Conservation (phyloP, 2,888 invertebrate species). For the Aphidius colemani region DNA sequence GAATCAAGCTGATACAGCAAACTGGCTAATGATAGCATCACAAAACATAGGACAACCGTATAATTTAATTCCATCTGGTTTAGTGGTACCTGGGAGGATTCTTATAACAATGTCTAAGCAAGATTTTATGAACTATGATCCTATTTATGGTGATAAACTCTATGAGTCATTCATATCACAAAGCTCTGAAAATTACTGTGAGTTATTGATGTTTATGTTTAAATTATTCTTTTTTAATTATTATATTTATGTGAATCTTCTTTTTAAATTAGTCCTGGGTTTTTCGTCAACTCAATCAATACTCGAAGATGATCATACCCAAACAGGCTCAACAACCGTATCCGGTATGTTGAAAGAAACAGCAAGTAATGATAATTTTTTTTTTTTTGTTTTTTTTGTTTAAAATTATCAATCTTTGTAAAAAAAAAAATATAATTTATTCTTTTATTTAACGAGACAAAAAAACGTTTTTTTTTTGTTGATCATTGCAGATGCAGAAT, state of each 20-base stretch:
- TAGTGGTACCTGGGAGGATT: slow-evolving; percentile 50
- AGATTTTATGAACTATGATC: slow-evolving; percentile 51
- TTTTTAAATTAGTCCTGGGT: slow-evolving; percentile 38
- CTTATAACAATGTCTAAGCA: slow-evolving; percentile 45
- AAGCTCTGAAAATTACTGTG: slow-evolving; percentile 43
- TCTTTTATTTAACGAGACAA: not conserved
- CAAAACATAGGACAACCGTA: slow-evolving; percentile 49
- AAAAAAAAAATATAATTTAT: not conserved
- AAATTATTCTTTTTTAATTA: not conserved
- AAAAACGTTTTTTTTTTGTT: not conserved
- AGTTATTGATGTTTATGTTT: slow-evolving; percentile 29
- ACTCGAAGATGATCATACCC: slow-evolving; percentile 41
- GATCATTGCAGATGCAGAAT: slow-evolving; percentile 49
- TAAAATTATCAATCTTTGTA: not conserved
- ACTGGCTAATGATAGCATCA: slow-evolving; percentile 61
- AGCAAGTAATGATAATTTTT: not conserved
- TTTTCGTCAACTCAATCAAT: slow-evolving; percentile 31
- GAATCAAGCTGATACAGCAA: slow-evolving; percentile 65
- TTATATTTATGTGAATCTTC: not conserved
- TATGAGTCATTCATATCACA: slow-evolving; percentile 52
- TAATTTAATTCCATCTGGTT: slow-evolving; percentile 49
- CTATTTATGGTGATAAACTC: slow-evolving; percentile 48
- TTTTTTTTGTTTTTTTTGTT: not conserved
- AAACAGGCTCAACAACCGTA: slow-evolving; percentile 38
- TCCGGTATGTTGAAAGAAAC: slow-evolving; percentile 38